Evolutionary conservation across 2,113 vertebrate genomes (phyloP), one percentile per base, ranked within the genome.

Genomic region (Lepisosteus osseus): DNA sequence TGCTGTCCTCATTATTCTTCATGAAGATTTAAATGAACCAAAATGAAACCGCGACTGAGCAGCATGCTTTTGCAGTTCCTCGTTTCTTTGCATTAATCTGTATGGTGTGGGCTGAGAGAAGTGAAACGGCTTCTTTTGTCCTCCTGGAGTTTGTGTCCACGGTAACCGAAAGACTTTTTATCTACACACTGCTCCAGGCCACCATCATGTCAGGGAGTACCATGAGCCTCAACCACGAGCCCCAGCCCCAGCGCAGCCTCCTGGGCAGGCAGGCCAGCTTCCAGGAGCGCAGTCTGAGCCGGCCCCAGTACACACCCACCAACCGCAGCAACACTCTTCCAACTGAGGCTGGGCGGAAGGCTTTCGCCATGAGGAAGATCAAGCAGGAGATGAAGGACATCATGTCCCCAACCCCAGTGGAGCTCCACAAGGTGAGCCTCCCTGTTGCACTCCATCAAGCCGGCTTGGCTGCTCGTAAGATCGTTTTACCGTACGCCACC

Each of bases 131-230:
- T 12, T 59, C 56, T 59, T 12, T 59, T 4, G 9, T 51, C 47
- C 47, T 5, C 47, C 9, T 5, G 41, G 41, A 54, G 17, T 68
- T 55, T 59, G 14, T 59, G 45, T 70, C 42, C 68, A 15, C 7
- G 40, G 5, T 51, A 43, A 67, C 47, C 9, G 47, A 51, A 51
- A 51, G 47, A 1, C 47, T 51, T 9, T 6, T 45, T 15, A 51
- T 15, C 0, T 63, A 15, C 41, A 55, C n/a, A 63, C n/a, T 79
- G 64, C 55, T 69, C 59, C 86, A 99, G 97, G 97, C 97, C 65
- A 97, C 97, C 80, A 99, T 99, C 85, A 99, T 99, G 97, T 98
- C 96, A 62, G 96, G 97, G 83, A 98, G 97, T 84, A 97, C 91
- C 68, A 85, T 98, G 85, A 98, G 96, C 81, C 87, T 99, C 88